These are phyloP conservation scores for Pelodiscus sinensis DNA, from an alignment of 2,113 vertebrate species.

Conservation along the genomic window DNA sequence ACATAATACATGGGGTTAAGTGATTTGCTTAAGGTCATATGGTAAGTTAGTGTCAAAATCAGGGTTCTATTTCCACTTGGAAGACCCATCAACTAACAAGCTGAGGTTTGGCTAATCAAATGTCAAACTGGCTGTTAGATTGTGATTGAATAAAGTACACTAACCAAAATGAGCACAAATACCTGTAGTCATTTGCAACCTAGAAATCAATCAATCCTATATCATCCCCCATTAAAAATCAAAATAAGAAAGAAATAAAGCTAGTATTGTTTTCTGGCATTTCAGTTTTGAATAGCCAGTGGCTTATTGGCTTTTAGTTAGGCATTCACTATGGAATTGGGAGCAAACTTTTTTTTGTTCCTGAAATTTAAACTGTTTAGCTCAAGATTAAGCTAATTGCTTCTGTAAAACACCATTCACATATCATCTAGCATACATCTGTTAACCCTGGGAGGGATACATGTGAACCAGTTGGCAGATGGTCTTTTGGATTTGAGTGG, in stretches of 20 bases:
- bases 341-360: conserved; percentile 10
- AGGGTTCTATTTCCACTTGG: not conserved
- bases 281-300: not conserved
- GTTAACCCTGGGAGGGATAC: conserved; percentile 52
- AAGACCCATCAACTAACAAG: not conserved
- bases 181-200: not conserved
- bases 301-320: not conserved
- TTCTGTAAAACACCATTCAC: conserved; percentile 60
- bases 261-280: not conserved
- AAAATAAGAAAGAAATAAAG: not conserved
- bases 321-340: conserved; percentile 38
- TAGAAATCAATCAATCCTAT: not conserved
- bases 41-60: not conserved
- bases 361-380: conserved; percentile 72
- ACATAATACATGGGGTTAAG: not conserved
- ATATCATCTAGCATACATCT: conserved; percentile 65
- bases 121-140: fast-evolving
- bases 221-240: not conserved
- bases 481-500: conserved; percentile 72
- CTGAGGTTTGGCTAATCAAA: not conserved
- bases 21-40: not conserved
- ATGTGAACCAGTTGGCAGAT: conserved; percentile 67
- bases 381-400: conserved; percentile 73
- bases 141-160: fast-evolving
- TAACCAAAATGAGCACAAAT: not conserved